A percentile compares a stretch with the other conserved stretches of the same genome.
These are phyloP conservation scores for Dorcus parallelipipedus DNA, from an alignment of 2,888 invertebrate species.

Conservation along the genomic window DNA sequence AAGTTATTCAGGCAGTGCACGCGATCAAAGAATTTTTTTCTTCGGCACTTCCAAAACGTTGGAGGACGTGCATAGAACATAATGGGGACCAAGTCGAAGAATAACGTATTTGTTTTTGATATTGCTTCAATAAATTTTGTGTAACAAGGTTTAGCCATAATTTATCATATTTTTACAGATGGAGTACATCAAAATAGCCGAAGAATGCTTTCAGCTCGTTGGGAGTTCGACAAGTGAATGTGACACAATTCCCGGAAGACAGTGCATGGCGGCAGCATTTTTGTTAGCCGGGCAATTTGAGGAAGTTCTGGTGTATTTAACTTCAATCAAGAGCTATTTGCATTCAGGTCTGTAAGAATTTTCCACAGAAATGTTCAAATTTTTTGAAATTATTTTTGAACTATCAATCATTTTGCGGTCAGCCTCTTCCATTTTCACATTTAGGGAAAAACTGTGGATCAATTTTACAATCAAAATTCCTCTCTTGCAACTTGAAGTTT, in stretches of 20 bases:
- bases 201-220: constrained; percentile 94
- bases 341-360: constrained; percentile 40
- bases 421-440: not conserved
- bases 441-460: no score
- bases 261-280: constrained; percentile 97
- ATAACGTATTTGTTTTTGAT: no score
- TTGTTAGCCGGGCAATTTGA: constrained; percentile 94
- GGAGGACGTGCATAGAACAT: no score
- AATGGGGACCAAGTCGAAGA: no score
- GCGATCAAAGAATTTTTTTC: no score
- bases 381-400: not conserved
- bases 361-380: not conserved
- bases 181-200: constrained; percentile 91
- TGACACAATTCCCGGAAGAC: constrained; percentile 94
- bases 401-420: not conserved
- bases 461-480: no score
- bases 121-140: no score
- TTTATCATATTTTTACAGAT: constrained; percentile 57
- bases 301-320: constrained; percentile 92
- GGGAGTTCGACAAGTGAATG: constrained; percentile 96
- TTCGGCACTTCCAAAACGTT: no score
- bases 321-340: constrained; percentile 96
- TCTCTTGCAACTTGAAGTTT: no score
- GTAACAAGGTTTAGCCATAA: not conserved
- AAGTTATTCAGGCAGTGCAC: no score